phyloP scores from a whole-genome alignment of 2,113 vertebrate genomes.

The Odocoileus virginianus region DNA sequence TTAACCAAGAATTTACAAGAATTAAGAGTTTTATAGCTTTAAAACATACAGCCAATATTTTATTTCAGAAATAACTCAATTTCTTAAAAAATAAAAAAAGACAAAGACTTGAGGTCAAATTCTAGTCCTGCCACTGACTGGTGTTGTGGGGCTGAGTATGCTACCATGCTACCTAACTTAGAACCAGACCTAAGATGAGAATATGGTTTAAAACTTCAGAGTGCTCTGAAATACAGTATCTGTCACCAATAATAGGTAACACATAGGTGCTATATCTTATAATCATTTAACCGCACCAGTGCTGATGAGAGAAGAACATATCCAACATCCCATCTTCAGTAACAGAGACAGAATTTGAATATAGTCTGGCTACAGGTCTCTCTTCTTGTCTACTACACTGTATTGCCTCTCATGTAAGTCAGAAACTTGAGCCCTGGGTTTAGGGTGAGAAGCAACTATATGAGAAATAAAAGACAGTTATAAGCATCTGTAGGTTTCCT shows the following conservation, averaged over 20 bases:
- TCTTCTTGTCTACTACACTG: background rate
- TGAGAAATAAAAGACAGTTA: background rate
- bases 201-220: conserved; percentile 16
- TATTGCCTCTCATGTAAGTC: background rate
- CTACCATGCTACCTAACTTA: background rate
- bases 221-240: conserved; percentile 1
- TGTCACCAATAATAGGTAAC: background rate
- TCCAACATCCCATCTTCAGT: background rate
- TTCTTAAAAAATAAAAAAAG: conserved; percentile 72
- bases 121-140: background rate
- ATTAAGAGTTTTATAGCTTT: conserved; percentile 80
- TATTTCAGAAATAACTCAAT: conserved; percentile 84
- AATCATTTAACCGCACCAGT: background rate
- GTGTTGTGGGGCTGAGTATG: background rate
- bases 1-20: conserved; percentile 79
- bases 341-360: background rate
- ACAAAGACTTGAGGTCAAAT: background rate
- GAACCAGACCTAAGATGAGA: conserved; percentile 1
- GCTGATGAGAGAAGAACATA: background rate
- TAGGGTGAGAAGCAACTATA: background rate
- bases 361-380: background rate
- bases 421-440: background rate
- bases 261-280: background rate
- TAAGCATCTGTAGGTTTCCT: background rate
- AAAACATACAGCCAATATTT: conserved; percentile 81